Evolutionary conservation across 2,888 invertebrate genomes (phyloP).

Genomic region (Escarpia spicata): DNA sequence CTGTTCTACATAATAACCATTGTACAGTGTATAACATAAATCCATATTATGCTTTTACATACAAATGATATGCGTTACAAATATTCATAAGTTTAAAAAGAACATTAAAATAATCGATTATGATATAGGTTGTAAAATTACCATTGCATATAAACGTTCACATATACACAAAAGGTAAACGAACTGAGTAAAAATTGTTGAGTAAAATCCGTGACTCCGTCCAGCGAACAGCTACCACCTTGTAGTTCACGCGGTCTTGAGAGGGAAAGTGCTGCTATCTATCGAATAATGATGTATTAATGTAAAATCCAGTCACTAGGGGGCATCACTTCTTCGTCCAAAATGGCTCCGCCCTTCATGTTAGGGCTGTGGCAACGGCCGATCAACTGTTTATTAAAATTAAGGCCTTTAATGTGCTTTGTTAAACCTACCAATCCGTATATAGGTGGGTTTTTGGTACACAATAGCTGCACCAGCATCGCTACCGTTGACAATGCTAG

Average conservation of each 20-base stretch:
- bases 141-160: too few species aligned
- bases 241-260: neutral
- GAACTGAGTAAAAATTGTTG: too few species aligned
- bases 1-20: too few species aligned
- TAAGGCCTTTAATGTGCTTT: neutral
- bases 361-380: neutral
- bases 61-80: too few species aligned
- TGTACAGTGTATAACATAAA: too few species aligned
- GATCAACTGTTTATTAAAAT: neutral
- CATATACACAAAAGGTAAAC: too few species aligned
- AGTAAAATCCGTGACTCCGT: too few species aligned
- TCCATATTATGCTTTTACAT: too few species aligned
- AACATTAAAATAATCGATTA: too few species aligned
- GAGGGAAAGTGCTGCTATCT: neutral
- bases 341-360: neutral
- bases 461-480: neutral
- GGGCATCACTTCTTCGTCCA: neutral
- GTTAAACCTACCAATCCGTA: neutral
- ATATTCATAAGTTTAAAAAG: too few species aligned
- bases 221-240: too few species aligned
- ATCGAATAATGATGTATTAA: neutral
- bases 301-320: neutral
- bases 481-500: neutral
- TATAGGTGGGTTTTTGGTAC: neutral
- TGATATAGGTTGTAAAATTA: too few species aligned